Percentiles rank a stretch among this genome's conserved stretches.
Conservation (phyloP, 2,888 invertebrate genomes). For the Homarus gammarus region DNA sequence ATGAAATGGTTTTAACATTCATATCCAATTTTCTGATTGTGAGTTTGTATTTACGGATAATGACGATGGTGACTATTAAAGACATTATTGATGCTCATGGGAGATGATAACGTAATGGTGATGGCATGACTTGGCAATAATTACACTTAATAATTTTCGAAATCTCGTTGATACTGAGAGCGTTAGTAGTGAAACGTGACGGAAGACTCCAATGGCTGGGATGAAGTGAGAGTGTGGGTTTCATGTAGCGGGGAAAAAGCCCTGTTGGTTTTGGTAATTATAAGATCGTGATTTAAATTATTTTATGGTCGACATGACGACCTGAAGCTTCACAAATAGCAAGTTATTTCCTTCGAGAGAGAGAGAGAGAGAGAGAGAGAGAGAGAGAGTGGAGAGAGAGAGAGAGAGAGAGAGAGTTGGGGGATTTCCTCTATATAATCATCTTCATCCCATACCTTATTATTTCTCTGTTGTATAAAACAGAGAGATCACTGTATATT, state of each 20-base stretch:
- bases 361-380: neutral
- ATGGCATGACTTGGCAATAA: neutral
- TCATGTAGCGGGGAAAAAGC: neutral
- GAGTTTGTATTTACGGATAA: neutral
- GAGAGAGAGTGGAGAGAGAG: too few relatives aligned
- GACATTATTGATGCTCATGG: too few relatives aligned
- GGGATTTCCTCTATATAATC: too few relatives aligned
- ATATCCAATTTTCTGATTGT: neutral
- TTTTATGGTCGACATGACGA: neutral
- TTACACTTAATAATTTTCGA: neutral
- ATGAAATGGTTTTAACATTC: neutral
- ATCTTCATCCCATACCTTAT: too few relatives aligned
- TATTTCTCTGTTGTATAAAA: too few relatives aligned
- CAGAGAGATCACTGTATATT: too few relatives aligned
- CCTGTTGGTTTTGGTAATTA: neutral
- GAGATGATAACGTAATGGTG: neutral
- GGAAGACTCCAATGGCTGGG: neutral
- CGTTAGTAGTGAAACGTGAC: neutral
- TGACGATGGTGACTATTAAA: too few relatives aligned
- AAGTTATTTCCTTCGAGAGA: neutral
- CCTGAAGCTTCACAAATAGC: neutral
- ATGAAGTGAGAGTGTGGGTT: slow-evolving; percentile 4
- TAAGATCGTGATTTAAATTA: neutral
- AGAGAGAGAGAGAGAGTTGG: neutral
- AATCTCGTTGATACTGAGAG: neutral